Conservation (phyloP, 2,888 invertebrate genomes). For the Drosophila fulvimacula region DNA sequence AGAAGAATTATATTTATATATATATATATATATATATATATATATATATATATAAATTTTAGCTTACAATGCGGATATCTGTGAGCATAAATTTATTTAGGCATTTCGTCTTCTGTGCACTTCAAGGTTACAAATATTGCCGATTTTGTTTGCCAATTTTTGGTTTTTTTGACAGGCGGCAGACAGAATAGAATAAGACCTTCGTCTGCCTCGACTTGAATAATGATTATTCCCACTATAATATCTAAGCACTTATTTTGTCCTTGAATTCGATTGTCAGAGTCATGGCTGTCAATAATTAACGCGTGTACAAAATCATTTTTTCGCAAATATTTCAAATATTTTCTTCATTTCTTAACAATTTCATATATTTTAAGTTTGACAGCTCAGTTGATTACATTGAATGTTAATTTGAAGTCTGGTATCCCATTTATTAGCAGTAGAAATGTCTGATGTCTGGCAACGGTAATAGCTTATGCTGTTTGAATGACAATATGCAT, state of each 20-base stretch:
- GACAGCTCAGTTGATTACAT: neutral
- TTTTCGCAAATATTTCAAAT: neutral
- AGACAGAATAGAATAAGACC: conserved; percentile 45
- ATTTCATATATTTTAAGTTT: neutral
- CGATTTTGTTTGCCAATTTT: conserved; percentile 53
- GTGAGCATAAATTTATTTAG: conserved; percentile 1
- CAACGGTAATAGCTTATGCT: neutral
- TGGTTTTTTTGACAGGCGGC: conserved; percentile 54
- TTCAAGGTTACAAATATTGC: conserved; percentile 51
- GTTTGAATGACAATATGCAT: neutral
- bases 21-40: neutral
- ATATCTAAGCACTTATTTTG: conserved; percentile 60
- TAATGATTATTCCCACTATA: conserved; percentile 50
- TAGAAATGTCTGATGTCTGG: neutral
- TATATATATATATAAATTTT: conserved; percentile 9
- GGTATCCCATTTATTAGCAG: neutral
- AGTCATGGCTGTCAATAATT: conserved; percentile 71
- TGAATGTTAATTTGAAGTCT: neutral
- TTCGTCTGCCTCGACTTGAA: conserved; percentile 55
- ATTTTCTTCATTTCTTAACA: neutral
- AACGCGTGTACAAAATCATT: conserved; percentile 35
- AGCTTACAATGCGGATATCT: conserved; percentile 29
- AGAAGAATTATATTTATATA: neutral
- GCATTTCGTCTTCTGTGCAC: conserved; percentile 37
- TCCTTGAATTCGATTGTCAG: conserved; percentile 76